Base-by-base conservation (phyloP, 2,888 invertebrate species). In the Diachrysia chrysitis region DNA sequence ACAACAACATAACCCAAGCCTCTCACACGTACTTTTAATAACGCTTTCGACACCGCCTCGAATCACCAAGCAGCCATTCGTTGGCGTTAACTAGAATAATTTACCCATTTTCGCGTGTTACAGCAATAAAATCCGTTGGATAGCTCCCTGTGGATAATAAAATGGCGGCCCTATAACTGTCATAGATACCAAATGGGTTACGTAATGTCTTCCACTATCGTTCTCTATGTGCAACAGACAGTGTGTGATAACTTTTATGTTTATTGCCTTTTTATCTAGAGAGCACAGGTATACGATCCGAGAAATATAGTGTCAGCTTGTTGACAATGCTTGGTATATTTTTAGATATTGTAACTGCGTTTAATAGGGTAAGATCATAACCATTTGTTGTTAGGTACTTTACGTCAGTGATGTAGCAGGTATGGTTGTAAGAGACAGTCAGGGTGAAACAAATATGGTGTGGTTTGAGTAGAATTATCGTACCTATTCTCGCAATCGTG, bases 1-100 rank as follows among this genome's bases (percentile, higher is more conserved):
- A 16, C 48, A 19, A 17, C 23, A 17, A n/a, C 2, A 55, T n/a
- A 17, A n/a, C 51, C 17, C 21, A 35, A 16, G 37, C 37, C 35
- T n/a, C 25, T 17, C 51, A 25, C 29, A 54, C 32, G 58, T 23
- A 7, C 66, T 73, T 73, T 71, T 35, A 68, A 63, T 74, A 55
- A 71, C 69, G 70, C 59, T 66, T 53, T 63, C 21, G 37, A 71
- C 29, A 62, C 59, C 73, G 29, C 21, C 64, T 56, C 35, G 66
- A 74, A 57, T 61, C 57, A 63, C 69, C 53, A 62, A 70, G 76
- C 60, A 76, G 70, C 76, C 72, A 78, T 74, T 80, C 54, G 73
- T 61, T 75, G 72, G 76, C 81, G 78, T 73, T 81, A 76, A 79
- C 65, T 79, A 80, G 81, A 82, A 86, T 86, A 86, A 83, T 85